phyloP scores from a whole-genome alignment of 2,888 invertebrate species.

The Lysandra bellargus region DNA sequence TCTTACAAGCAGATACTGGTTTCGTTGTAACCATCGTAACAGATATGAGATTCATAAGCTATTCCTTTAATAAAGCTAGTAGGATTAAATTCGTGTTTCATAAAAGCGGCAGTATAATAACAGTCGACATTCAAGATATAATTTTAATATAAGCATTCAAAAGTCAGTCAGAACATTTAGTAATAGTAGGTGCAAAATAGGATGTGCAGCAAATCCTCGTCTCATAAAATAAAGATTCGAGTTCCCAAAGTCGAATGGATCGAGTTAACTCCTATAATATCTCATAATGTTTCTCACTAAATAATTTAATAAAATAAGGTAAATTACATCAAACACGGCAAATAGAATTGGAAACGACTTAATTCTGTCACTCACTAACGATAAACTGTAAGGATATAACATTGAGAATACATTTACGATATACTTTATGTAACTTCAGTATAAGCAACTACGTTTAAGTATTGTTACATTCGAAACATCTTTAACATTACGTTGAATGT shows the following conservation, averaged over 20 bases:
- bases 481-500: slow-evolving; percentile 13
- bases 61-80: slow-evolving; percentile 32
- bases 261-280: neutral
- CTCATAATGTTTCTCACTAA: neutral
- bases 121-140: slow-evolving; percentile 33
- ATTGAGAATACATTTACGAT: slow-evolving; percentile 29
- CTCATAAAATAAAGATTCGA: neutral
- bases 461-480: slow-evolving; percentile 29
- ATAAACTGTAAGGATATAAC: slow-evolving; percentile 30
- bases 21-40: slow-evolving; percentile 46
- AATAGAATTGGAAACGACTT: slow-evolving; percentile 8
- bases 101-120: slow-evolving; percentile 36
- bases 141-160: slow-evolving; percentile 34
- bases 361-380: slow-evolving; percentile 24
- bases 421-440: slow-evolving; percentile 28
- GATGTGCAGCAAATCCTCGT: slow-evolving; percentile 20
- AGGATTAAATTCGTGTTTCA: slow-evolving; percentile 32
- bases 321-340: slow-evolving; percentile 26
- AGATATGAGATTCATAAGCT: slow-evolving; percentile 29
- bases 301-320: slow-evolving; percentile 19
- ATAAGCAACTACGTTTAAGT: slow-evolving; percentile 29
- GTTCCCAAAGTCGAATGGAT: neutral
- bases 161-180: slow-evolving; percentile 28
- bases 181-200: slow-evolving; percentile 17
- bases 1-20: slow-evolving; percentile 42